Percentiles rank a stretch among this genome's conserved stretches.
These are phyloP conservation scores for Podarcis lilfordi DNA, from an alignment of 2,797 vertebrate genomes.

Conservation along the genomic window DNA sequence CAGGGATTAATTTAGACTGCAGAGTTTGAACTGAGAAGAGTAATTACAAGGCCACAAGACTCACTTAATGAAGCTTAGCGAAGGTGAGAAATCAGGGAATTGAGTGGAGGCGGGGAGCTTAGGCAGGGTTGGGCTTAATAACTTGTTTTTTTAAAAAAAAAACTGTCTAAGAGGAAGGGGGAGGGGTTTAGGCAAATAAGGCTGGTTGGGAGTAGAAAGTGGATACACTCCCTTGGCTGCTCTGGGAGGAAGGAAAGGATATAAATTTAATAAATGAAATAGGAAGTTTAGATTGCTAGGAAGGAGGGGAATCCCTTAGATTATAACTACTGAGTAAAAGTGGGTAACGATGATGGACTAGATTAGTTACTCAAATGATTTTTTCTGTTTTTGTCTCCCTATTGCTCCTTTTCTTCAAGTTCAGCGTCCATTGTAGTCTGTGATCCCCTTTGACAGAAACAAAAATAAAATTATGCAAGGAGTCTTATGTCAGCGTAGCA, in stretches of 20 bases:
- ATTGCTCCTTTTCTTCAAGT: not conserved
- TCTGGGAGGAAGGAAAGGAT: too few species aligned
- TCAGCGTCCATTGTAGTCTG: not conserved
- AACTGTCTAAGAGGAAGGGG: not conserved
- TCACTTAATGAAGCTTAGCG: slow-evolving; percentile 28
- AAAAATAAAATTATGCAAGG: not conserved
- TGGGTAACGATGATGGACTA: not conserved
- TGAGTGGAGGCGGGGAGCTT: not conserved
- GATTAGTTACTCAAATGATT: not conserved
- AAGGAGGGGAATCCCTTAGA: not conserved
- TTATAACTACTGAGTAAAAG: not conserved
- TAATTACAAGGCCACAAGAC: slow-evolving; percentile 35
- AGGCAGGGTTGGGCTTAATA: not conserved
- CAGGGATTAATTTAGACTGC: slow-evolving; percentile 37
- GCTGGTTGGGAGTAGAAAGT: not conserved
- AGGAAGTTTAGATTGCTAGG: not conserved
- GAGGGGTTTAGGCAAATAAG: not conserved
- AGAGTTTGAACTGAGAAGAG: slow-evolving; percentile 46
- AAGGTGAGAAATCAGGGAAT: not conserved
- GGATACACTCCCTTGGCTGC: not conserved
- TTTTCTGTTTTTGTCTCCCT: not conserved
- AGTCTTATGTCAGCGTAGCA: not conserved
- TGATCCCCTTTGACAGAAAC: not conserved
- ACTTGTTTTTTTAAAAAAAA: not conserved
- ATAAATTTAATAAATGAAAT: too few species aligned